Percentiles rank a stretch among this genome's conserved stretches.
Evolutionary conservation across 2,888 invertebrate genomes (phyloP).

Genomic region (Erannis defoliaria): DNA sequence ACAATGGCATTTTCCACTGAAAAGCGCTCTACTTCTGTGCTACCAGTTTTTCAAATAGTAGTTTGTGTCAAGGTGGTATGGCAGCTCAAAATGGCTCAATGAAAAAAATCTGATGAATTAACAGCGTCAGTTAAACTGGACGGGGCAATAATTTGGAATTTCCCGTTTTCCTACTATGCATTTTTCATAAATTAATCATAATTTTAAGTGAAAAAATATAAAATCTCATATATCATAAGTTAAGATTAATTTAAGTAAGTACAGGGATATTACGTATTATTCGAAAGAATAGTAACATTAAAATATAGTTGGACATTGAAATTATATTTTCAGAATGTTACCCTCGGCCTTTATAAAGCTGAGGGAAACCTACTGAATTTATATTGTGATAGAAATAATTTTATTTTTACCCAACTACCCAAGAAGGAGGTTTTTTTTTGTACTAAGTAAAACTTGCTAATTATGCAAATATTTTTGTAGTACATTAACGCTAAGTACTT

Average conservation of each 20-base stretch:
- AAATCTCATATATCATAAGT: slow-evolving; percentile 31
- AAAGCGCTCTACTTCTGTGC: no score
- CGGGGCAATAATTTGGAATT: no score
- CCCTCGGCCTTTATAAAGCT: slow-evolving; percentile 67
- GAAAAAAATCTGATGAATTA: no score
- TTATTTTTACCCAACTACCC: neutral
- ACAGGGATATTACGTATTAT: slow-evolving; percentile 42
- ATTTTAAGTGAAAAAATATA: neutral
- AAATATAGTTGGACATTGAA: slow-evolving; percentile 1
- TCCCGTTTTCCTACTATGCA: neutral
- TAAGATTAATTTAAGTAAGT: slow-evolving; percentile 30
- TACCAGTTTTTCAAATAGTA: no score
- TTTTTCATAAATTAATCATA: neutral
- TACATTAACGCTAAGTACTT: no score
- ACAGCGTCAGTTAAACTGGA: no score
- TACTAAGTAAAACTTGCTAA: neutral
- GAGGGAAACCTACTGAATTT: slow-evolving; percentile 84
- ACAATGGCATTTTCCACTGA: slow-evolving; percentile 16
- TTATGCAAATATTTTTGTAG: neutral
- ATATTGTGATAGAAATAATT: slow-evolving; percentile 65
- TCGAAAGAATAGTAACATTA: slow-evolving; percentile 20
- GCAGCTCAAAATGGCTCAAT: no score
- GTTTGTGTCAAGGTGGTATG: no score
- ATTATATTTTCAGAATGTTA: slow-evolving; percentile 82
- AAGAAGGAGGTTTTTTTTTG: neutral